phyloP scores from a whole-genome alignment of 2,797 vertebrate species.

The Galaxias olidus region DNA sequence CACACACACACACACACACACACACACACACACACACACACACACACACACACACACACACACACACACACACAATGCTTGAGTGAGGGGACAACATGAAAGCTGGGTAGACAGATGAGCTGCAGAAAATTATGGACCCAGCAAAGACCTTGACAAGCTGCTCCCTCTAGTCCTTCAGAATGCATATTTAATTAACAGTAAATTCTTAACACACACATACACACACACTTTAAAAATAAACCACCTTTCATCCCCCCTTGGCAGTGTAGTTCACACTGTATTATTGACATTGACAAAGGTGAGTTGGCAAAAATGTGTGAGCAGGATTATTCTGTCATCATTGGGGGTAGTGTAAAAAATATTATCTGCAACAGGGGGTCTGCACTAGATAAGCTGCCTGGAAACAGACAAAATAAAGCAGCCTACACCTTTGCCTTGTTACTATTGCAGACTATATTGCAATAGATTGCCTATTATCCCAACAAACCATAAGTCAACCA shows the following conservation, averaged over 20 bases:
- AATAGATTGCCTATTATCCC: too few species aligned
- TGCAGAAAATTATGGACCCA: neutral
- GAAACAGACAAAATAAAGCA: slow-evolving; percentile 2
- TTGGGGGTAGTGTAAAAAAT: neutral
- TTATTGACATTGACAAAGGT: slow-evolving; percentile 9
- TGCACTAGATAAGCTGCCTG: slow-evolving; percentile 3
- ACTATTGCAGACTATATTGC: too few species aligned
- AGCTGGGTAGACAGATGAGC: slow-evolving; percentile 1
- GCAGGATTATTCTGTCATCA: slow-evolving; percentile 6
- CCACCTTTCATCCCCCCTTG: slow-evolving; percentile 3
- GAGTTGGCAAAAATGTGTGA: slow-evolving; percentile 3
- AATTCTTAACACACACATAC: slow-evolving; percentile 1
- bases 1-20: slow-evolving; percentile 4
- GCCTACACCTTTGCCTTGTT: neutral
- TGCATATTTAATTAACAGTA: neutral
- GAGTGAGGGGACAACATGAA: neutral
- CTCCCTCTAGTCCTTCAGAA: neutral
- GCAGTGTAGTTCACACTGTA: neutral
- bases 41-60: slow-evolving; percentile 3
- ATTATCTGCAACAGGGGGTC: neutral
- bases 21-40: neutral
- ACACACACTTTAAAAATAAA: neutral
- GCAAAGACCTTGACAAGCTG: neutral
- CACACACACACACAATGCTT: neutral
- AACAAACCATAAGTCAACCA: too few species aligned